Conservation (phyloP, 2,113 vertebrate genomes). For the Heterotilapia buettikoferi region DNA sequence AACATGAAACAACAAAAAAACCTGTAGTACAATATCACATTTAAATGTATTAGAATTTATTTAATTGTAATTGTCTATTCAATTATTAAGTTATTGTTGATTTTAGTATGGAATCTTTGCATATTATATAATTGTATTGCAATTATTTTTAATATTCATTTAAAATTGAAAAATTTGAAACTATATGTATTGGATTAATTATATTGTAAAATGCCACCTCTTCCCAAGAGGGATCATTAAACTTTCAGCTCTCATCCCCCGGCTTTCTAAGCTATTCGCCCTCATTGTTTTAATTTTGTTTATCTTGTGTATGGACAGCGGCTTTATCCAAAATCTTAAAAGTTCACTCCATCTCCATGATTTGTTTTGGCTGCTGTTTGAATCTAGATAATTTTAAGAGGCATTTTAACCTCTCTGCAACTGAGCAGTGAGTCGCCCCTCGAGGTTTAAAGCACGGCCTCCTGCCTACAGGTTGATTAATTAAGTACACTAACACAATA, state of each 20-base stretch:
- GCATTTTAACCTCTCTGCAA: constrained; percentile 20
- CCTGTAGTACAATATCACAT: neutral
- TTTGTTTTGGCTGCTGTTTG: neutral
- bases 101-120: neutral
- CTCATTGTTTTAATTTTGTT: neutral
- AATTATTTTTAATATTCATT: neutral
- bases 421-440: neutral
- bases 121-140: neutral
- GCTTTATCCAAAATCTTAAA: neutral
- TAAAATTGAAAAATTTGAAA: neutral
- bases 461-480: constrained; percentile 22
- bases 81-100: neutral
- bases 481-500: constrained; percentile 20
- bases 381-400: neutral
- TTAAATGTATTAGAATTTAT: neutral
- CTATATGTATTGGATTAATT: neutral
- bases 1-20: neutral
- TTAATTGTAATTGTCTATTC: accelerated
- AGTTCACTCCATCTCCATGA: neutral
- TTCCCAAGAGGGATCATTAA: neutral
- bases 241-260: neutral
- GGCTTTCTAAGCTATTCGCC: neutral
- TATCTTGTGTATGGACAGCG: neutral
- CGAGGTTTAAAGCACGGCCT: neutral
- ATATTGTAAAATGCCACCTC: neutral